A percentile compares a stretch with the other conserved stretches of the same genome.
phyloP scores from a whole-genome alignment of 2,797 vertebrate species.

The Pogonophryne albipinna region DNA sequence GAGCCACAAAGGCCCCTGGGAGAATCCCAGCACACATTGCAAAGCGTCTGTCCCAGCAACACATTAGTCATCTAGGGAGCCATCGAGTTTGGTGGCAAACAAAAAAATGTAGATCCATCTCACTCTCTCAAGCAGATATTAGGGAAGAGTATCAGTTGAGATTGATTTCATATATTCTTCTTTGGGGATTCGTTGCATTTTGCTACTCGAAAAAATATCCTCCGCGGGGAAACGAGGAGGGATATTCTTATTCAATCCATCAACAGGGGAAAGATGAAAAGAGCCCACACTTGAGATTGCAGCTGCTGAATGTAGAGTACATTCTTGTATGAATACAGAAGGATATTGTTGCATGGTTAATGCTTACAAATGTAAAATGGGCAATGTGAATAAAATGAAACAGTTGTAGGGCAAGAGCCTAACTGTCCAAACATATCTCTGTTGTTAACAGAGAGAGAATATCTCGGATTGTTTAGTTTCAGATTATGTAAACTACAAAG shows the following conservation, averaged over 20 bases:
- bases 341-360: constrained; percentile 54
- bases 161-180: constrained; percentile 55
- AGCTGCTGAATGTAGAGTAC: constrained; percentile 43
- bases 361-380: constrained; percentile 50
- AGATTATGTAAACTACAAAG: constrained; percentile 54
- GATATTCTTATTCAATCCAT: constrained; percentile 62
- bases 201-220: constrained; percentile 42
- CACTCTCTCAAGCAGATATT: constrained; percentile 65
- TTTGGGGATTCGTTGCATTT: constrained; percentile 61
- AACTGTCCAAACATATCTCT: constrained; percentile 36
- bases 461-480: constrained; percentile 55
- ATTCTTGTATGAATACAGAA: constrained; percentile 50
- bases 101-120: constrained; percentile 69
- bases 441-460: constrained; percentile 39
- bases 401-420: constrained; percentile 53
- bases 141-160: constrained; percentile 48
- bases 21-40: constrained; percentile 85
- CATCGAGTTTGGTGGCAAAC: constrained; percentile 64
- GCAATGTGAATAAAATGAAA: constrained; percentile 40
- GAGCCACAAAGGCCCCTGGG: constrained; percentile 84
- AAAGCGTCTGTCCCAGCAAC: constrained; percentile 85
- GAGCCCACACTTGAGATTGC: constrained; percentile 32
- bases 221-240: constrained; percentile 33
- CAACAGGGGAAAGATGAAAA: constrained; percentile 25
- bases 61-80: constrained; percentile 85